Base-by-base conservation (phyloP, 2,113 vertebrate genomes). In the Tragelaphus imberbis region DNA sequence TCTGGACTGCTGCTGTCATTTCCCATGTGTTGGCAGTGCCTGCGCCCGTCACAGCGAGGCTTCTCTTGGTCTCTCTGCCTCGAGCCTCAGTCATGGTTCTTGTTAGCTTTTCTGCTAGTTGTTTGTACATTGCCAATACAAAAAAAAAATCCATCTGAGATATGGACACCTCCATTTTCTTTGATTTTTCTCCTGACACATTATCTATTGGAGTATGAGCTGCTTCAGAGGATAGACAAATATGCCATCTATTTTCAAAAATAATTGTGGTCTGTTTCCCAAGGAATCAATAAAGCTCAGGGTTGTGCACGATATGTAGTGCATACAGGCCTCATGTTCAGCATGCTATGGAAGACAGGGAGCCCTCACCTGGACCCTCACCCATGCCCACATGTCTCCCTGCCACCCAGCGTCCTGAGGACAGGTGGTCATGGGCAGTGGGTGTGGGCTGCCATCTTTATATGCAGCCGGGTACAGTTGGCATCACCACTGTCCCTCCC, bases 121-220 rank as follows among this genome's bases (percentile, higher is more conserved):
- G 88, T 80, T 87, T 82, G 93, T 59, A 84, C 13, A 7, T 84
- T 51, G 79, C 94, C 88, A 58, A 92, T 80, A 93, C 28, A 27
- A 36, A 44, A 84, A 77, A 95, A 81, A 88, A 97, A 94, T 97
- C 95, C 88, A 71, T 95, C 81, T 0, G 93, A 91, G 89, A 44
- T 95, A 93, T 92, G 94, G 95, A 92, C 96, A 89, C 90, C 97
- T 91, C 90, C 94, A 97, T 97, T 97, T 97, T 80, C 98, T 98
- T 98, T 98, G 97, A 65, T 98, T 21, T 97, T 91, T 58, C 91
- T 97, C 84, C 97, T 90, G 98, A 97, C 98, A 95, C 96, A 96
- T 97, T 95, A 81, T 94, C 97, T 92, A 47, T 95, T 40, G 93
- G 27, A 55, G 61, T 85, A 90, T 96, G 92, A 90, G 91, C 96